Conservation (phyloP, 2,113 vertebrate species). For the Spea bombifrons region DNA sequence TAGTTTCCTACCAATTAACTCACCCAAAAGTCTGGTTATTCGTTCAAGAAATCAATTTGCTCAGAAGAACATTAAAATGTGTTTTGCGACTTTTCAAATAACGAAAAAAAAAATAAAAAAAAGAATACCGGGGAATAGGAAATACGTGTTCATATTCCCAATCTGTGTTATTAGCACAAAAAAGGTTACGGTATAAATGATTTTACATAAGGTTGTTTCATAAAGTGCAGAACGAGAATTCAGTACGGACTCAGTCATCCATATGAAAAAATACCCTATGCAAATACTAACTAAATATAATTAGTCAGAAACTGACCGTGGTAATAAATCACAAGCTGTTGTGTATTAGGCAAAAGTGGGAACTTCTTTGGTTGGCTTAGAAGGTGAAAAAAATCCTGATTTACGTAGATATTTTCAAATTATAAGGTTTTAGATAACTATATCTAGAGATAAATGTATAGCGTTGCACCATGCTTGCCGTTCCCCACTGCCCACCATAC, state of each 20-base stretch:
- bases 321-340: slow-evolving; percentile 23
- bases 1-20: background rate
- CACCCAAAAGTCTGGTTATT: background rate
- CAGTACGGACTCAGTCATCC: background rate
- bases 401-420: background rate
- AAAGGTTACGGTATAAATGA: slow-evolving; percentile 37
- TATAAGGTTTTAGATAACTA: too few species aligned
- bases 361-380: background rate
- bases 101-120: background rate
- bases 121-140: slow-evolving; percentile 23
- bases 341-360: background rate
- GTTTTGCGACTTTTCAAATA: background rate
- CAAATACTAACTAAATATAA: slow-evolving; percentile 20
- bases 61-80: background rate
- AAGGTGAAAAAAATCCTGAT: background rate
- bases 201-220: background rate
- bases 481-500: too few species aligned
- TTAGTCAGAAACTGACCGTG: slow-evolving; percentile 13
- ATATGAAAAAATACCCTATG: background rate
- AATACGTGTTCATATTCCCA: slow-evolving; percentile 2
- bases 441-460: too few species aligned
- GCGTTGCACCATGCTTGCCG: too few species aligned
- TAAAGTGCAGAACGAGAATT: background rate
- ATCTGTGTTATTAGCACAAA: slow-evolving; percentile 20
- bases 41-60: background rate